Percentiles rank a stretch among this genome's conserved stretches.
Conservation (phyloP, 2,888 invertebrate species). For the Chloromyia formosa region DNA sequence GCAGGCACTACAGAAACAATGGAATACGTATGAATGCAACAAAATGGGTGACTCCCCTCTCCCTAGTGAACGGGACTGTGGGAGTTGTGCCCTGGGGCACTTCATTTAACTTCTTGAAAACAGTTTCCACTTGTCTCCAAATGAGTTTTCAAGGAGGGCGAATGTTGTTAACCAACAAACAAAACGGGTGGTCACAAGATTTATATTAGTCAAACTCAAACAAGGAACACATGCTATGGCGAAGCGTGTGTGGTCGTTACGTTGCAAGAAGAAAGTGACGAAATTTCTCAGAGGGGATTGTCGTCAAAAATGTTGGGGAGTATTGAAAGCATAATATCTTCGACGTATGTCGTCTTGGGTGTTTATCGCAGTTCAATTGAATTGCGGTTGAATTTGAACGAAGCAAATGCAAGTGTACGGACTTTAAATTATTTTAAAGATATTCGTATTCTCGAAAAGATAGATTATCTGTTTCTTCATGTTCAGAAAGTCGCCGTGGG, state of each 20-base stretch:
- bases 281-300: not conserved
- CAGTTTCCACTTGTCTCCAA: conserved; percentile 18
- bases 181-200: conserved; percentile 26
- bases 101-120: conserved; percentile 25
- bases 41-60: too few relatives aligned
- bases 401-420: not conserved
- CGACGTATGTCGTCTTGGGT: not conserved
- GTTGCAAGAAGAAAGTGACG: not conserved
- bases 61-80: not conserved
- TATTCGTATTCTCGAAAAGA: too few relatives aligned
- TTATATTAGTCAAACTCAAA: conserved; percentile 15
- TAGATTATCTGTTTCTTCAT: too few relatives aligned
- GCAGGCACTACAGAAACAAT: not conserved
- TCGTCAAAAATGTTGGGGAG: too few relatives aligned
- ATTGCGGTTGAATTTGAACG: not conserved
- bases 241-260: too few relatives aligned
- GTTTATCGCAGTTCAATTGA: not conserved
- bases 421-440: too few relatives aligned
- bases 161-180: conserved; percentile 12
- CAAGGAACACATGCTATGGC: conserved; percentile 12
- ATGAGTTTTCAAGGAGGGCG: conserved; percentile 11
- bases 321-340: not conserved
- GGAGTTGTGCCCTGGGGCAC: not conserved
- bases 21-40: not conserved
- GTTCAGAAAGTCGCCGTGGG: too few relatives aligned